Percentiles rank a stretch among this genome's conserved stretches.
These are phyloP conservation scores for Dromiciops gliroides DNA, from an alignment of 2,113 vertebrate genomes.

Conservation along the genomic window DNA sequence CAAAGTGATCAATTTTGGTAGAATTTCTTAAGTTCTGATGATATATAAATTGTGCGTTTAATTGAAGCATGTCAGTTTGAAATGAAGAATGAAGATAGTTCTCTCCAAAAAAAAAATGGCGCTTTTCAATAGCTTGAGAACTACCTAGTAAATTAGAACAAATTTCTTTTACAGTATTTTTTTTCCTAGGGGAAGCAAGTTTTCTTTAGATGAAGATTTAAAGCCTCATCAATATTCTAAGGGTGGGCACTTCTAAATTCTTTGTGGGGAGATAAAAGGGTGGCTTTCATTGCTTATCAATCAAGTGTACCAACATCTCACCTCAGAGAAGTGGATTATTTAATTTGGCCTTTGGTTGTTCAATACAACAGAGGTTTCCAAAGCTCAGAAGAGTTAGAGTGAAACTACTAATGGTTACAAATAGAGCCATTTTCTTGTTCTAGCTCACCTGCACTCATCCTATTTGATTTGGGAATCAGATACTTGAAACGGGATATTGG, in stretches of 20 bases:
- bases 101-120: background rate
- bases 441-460: background rate
- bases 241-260: background rate
- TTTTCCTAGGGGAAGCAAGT: background rate
- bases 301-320: background rate
- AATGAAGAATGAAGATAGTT: background rate
- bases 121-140: background rate
- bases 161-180: background rate
- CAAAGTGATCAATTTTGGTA: background rate
- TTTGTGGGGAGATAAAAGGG: background rate
- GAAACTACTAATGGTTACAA: background rate
- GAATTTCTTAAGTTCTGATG: background rate
- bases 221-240: background rate
- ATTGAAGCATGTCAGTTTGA: background rate
- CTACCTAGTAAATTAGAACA: background rate
- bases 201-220: background rate
- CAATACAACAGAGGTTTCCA: background rate
- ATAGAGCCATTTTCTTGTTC: background rate
- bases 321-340: background rate
- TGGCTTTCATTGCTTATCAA: background rate
- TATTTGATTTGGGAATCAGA: background rate
- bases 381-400: background rate
- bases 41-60: background rate
- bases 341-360: background rate
- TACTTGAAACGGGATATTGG: background rate